phyloP scores from a whole-genome alignment of 1,140 invertebrate species.

The Macrostomum lignano region DNA sequence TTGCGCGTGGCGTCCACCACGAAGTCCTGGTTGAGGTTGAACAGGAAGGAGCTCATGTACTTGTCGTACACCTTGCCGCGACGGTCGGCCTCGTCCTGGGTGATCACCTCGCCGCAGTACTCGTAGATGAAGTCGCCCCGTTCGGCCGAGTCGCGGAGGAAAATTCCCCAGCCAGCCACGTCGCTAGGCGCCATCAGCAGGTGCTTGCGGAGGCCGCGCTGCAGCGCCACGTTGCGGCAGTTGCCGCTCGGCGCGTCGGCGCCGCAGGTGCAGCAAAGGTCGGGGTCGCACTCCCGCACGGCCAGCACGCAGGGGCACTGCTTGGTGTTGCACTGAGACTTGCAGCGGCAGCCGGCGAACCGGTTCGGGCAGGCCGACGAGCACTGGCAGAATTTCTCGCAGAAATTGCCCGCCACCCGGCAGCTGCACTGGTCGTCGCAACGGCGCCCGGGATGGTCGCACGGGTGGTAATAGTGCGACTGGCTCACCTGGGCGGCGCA shows the following conservation, averaged over 20 bases:
- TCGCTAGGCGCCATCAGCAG: conserved; percentile 79
- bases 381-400: conserved; percentile 90
- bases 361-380: conserved; percentile 47
- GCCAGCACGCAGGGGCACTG: conserved; percentile 93
- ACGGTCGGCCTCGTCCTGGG: conserved; percentile 88
- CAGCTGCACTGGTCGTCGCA: conserved; percentile 71
- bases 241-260: conserved; percentile 49
- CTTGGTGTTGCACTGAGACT: conserved; percentile 89
- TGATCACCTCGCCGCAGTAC: conserved; percentile 65
- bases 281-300: conserved; percentile 87
- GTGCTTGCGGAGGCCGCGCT: conserved; percentile 52
- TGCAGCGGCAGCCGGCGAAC: conserved; percentile 87
- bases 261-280: conserved; percentile 81
- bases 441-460: conserved; percentile 59
- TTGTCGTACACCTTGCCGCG: conserved; percentile 97
- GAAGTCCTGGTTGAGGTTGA: conserved; percentile 87
- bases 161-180: conserved; percentile 96
- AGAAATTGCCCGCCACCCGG: conserved; percentile 70
- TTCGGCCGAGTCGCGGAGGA: conserved; percentile 57
- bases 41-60: conserved; percentile 95
- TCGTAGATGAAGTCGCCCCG: conserved; percentile 98
- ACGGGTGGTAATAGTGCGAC: conserved; percentile 32
- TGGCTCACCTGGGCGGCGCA: background rate
- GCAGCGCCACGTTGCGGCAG: conserved; percentile 83
- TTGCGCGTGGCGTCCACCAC: conserved; percentile 93